Evolutionary conservation across 2,113 vertebrate genomes (phyloP), one percentile per base, ranked within the genome.

Genomic region (Carassius gibelio): DNA sequence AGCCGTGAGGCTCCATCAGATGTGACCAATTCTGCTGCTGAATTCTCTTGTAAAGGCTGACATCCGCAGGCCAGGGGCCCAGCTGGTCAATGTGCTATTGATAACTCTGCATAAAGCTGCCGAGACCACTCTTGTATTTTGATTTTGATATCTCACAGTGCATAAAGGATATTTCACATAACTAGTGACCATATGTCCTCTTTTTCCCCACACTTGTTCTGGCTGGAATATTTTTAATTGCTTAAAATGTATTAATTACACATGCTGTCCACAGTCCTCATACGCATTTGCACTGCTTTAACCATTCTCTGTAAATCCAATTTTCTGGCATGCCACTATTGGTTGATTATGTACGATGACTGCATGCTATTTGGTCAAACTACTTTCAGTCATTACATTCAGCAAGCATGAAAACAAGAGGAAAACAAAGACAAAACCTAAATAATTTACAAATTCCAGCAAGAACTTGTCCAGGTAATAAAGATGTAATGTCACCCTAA

Each of bases 41-140:
- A 59, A 4, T 74, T 45, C 74, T 64, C 23, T 68, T 23, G 19
- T 34, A 52, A 84, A 66, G 34, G 36, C 48, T 69, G 30, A 57
- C 17, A 21, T 85, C 84, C 48, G 42, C 15, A 38, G 17, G 50
- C n/a, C 62, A 23, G 34, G 50, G 48, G 61, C 75, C 8, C 84
- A 85, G 84, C 61, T 78, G 83, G 42, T 55, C 76, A 72, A 11
- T 45, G 8, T 34, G 36, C 34, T 80, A n/a, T 21, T 85, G 48
- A 68, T 71, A 61, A 26, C 36, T 55, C 48, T 85, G 59, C 19
- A 38, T 61, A 30, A 59, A 76, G 36, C 57, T 50, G 64, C 76
- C 52, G 13, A 42, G n/a, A 48, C 19, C n/a, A 8, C 13, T 26
- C 26, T 26, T 26, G 30, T 14, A 10, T 5, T 61, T 64, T 75